Conservation (phyloP, 1,140 invertebrate species). For the Drosophila orena region DNA sequence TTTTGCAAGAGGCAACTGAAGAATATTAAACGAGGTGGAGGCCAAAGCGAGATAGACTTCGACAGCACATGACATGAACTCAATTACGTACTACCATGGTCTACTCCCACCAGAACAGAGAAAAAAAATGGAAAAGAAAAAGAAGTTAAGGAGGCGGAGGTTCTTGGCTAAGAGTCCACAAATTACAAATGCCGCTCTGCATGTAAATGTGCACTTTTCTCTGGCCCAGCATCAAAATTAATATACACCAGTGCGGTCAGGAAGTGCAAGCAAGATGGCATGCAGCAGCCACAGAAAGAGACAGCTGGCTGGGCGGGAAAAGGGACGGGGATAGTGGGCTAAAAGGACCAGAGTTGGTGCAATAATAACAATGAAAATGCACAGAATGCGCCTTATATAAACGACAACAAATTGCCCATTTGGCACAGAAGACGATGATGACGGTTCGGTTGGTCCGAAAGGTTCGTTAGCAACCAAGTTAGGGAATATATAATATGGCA, state of each 20-base stretch:
- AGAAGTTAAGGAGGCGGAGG: conserved; percentile 20
- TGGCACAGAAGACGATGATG: conserved; percentile 74
- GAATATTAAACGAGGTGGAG: conserved; percentile 16
- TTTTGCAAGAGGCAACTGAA: conserved; percentile 4
- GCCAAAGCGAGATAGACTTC: conserved; percentile 10
- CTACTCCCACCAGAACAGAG: conserved; percentile 16
- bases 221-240: conserved; percentile 73
- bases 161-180: conserved; percentile 68
- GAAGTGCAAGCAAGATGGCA: conserved; percentile 32
- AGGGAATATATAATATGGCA: conserved; percentile 8
- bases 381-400: conserved; percentile 78
- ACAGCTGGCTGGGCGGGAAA: conserved; percentile 3
- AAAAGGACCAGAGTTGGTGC: conserved; percentile 37
- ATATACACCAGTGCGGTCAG: conserved; percentile 62
- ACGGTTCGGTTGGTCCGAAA: conserved; percentile 2
- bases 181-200: conserved; percentile 77
- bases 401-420: conserved; percentile 82
- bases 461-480: conserved; percentile 25
- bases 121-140: neutral
- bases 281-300: conserved; percentile 13
- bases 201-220: conserved; percentile 79
- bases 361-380: conserved; percentile 82
- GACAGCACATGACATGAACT: conserved; percentile 70
- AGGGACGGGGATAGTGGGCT: neutral
- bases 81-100: conserved; percentile 48